Evolutionary conservation across 2,888 invertebrate species (phyloP), one percentile per base, ranked within the genome.

Genomic region (Lithophane leautieri): DNA sequence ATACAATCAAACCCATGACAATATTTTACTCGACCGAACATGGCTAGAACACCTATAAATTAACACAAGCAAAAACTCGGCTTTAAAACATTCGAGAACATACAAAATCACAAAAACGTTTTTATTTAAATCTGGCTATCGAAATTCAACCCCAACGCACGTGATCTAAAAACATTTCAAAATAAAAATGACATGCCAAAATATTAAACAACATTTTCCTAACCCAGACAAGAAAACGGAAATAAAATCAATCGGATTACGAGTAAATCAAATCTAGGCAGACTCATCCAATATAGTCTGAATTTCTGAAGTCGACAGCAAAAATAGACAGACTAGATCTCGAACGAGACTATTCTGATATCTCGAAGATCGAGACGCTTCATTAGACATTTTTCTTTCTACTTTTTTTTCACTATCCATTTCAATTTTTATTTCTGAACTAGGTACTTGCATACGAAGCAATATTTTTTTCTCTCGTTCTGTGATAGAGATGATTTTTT

Each of bases 301-400:
- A 85, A 63, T 70, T 80, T 58, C 76, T 79, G 82, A 85, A 61
- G 25, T 50, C 70, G 86, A 80, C 77, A 70, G 68, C 81, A 71
- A 73, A 84, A 83, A 83, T 81, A 76, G 82, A 85, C 82, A 19
- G 69, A 34, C 50, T 11, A n/a, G n/a, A 60, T 67, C 44, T n/a
- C 67, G 40, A 67, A 70, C 60, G 44, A 60, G 68, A 62, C 52
- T 47, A 58, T 61, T 65, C 70, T 58, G 68, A 76, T 67, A 74
- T 74, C 63, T 70, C 42, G n/a, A 34, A 67, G 73, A 78, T 42
- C 60, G 73, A 69, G 56, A 68, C 54, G 73, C 42, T 76, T 44
- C 62, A 76, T 22, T 42, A 40, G 47, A 67, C 28, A 44, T 52
- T 67, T 67, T 47, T 22, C 28, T 71, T 60, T 14, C 11, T 34